Conservation (phyloP, 2,888 invertebrate genomes). For the Opisthograptis luteolata region DNA sequence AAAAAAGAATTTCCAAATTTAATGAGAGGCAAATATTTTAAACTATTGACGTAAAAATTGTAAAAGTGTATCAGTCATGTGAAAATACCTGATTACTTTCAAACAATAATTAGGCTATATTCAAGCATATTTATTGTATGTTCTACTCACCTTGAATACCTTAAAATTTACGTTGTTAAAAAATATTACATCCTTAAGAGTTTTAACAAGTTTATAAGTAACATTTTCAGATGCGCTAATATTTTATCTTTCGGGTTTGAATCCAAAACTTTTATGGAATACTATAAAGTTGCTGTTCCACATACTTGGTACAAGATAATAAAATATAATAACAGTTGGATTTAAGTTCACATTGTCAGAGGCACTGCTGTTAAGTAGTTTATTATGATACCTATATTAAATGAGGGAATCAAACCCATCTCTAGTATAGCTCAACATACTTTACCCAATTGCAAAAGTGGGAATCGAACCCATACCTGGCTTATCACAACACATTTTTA, state of each 20-base stretch:
- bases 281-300: too few relatives aligned
- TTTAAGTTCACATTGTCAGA: too few relatives aligned
- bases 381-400: conserved; percentile 1
- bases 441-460: not conserved
- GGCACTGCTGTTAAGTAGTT: too few relatives aligned
- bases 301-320: too few relatives aligned
- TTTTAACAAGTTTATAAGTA: too few relatives aligned
- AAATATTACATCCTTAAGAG: too few relatives aligned
- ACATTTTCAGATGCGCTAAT: too few relatives aligned
- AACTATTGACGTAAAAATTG: conserved; percentile 24
- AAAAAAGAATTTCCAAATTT: conserved; percentile 52
- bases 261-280: conserved; percentile 14
- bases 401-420: conserved; percentile 29
- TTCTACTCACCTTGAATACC: not conserved
- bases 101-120: too few relatives aligned
- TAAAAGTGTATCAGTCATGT: not conserved
- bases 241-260: conserved; percentile 7
- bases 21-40: conserved; percentile 28
- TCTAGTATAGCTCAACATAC: too few relatives aligned
- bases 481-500: not conserved
- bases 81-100: not conserved
- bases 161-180: too few relatives aligned
- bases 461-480: conserved; percentile 20
- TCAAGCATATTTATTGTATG: too few relatives aligned
- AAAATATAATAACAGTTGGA: too few relatives aligned